A percentile compares a stretch with the other conserved stretches of the same genome.
Evolutionary conservation across 2,888 invertebrate genomes (phyloP).

Genomic region (Linnaemya vulpina): DNA sequence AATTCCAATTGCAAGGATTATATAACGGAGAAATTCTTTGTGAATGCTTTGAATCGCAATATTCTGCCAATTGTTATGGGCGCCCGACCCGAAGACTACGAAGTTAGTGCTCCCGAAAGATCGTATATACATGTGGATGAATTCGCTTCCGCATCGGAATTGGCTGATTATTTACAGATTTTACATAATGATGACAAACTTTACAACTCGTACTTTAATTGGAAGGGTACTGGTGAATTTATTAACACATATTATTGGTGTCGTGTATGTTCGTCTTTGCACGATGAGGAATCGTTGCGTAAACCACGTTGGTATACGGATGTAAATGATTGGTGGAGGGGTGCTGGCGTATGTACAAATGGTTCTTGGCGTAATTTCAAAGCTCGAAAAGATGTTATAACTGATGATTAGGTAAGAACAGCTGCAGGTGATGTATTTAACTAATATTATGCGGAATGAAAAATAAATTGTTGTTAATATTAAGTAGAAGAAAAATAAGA

Average conservation of each 20-base stretch:
- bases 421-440: not conserved
- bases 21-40: conserved; percentile 98
- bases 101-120: conserved; percentile 92
- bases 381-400: conserved; percentile 83
- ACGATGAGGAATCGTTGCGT: conserved; percentile 83
- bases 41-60: conserved; percentile 94
- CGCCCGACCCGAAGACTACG: conserved; percentile 95
- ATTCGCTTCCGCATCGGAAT: conserved; percentile 92
- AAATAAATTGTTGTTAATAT: conserved; percentile 16
- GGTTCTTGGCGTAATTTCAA: conserved; percentile 86
- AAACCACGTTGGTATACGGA: conserved; percentile 84
- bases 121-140: conserved; percentile 98
- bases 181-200: conserved; percentile 94
- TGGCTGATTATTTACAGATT: conserved; percentile 93
- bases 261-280: conserved; percentile 85
- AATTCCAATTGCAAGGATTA: conserved; percentile 98
- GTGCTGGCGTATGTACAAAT: conserved; percentile 89
- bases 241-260: conserved; percentile 95
- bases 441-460: not conserved
- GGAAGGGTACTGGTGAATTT: conserved; percentile 97
- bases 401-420: conserved; percentile 78
- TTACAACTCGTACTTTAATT: conserved; percentile 97
- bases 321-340: conserved; percentile 97
- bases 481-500: not conserved
- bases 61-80: conserved; percentile 98